Conservation (phyloP, 2,797 vertebrate genomes). For the Acestrorhynchus altus region DNA sequence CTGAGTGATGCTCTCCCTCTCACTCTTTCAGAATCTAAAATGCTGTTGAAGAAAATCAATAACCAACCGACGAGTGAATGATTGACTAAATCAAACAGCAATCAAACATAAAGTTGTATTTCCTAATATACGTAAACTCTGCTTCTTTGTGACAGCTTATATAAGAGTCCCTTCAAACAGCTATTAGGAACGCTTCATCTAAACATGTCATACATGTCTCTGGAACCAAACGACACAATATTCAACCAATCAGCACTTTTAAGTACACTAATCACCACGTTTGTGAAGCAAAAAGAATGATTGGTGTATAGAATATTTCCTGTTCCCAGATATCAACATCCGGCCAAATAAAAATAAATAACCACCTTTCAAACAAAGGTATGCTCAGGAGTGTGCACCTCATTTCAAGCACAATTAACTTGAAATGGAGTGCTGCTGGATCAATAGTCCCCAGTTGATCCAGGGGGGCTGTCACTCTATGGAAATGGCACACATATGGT, state of each 20-base stretch:
- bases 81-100: background rate
- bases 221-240: slow-evolving; percentile 29
- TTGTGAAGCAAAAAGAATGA: slow-evolving; percentile 67
- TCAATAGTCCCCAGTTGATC: slow-evolving; percentile 89
- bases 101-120: background rate
- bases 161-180: slow-evolving; percentile 10
- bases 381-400: slow-evolving; percentile 73
- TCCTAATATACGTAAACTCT: slow-evolving; percentile 19
- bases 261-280: slow-evolving; percentile 71
- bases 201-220: slow-evolving; percentile 6
- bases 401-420: slow-evolving; percentile 92
- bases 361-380: slow-evolving; percentile 84
- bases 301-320: slow-evolving; percentile 81
- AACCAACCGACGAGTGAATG: background rate
- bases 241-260: slow-evolving; percentile 62
- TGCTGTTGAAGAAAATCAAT: background rate
- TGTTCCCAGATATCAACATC: slow-evolving; percentile 82
- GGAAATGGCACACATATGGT: slow-evolving; percentile 90
- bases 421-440: slow-evolving; percentile 88
- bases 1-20: background rate
- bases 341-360: slow-evolving; percentile 87
- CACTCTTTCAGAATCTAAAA: slow-evolving; percentile 20
- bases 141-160: background rate
- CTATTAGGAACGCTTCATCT: slow-evolving; percentile 32
- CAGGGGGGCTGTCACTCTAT: slow-evolving; percentile 87